Percentiles rank a stretch among this genome's conserved stretches.
phyloP scores from a whole-genome alignment of 2,797 vertebrate genomes.

The Rhincodon typus region DNA sequence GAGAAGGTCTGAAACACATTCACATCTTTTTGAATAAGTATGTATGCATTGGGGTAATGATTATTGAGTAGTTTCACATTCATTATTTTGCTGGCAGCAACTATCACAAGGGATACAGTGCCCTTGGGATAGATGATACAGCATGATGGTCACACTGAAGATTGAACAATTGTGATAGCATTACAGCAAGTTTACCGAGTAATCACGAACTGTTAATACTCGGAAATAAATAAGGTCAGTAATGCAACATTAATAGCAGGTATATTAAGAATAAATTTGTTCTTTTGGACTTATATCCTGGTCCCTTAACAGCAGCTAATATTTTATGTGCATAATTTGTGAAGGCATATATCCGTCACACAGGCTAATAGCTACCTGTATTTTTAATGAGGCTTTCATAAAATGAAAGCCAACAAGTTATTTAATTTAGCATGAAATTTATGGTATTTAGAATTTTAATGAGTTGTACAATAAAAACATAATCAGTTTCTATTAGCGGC shows the following conservation, averaged over 20 bases:
- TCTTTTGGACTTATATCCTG: background rate
- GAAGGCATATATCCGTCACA: constrained; percentile 8
- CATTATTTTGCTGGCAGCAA: background rate
- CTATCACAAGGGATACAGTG: background rate
- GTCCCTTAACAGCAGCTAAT: background rate
- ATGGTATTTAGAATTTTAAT: constrained; percentile 58
- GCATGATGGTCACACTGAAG: background rate
- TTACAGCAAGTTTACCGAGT: background rate
- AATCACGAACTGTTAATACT: constrained; percentile 5
- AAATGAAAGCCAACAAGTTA: constrained; percentile 48
- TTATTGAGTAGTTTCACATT: background rate
- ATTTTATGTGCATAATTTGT: constrained; percentile 33
- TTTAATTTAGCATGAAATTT: constrained; percentile 60
- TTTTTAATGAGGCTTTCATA: constrained; percentile 38
- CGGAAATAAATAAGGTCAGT: constrained; percentile 11
- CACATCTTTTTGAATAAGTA: background rate
- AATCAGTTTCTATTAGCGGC: constrained; percentile 58
- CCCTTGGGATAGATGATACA: background rate
- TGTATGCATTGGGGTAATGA: background rate
- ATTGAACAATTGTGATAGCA: background rate
- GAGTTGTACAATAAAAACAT: constrained; percentile 54
- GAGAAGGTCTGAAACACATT: background rate
- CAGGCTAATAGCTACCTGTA: constrained; percentile 36
- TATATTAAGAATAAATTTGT: constrained; percentile 18
- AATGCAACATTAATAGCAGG: background rate